phyloP scores from a whole-genome alignment of 2,888 invertebrate species.

The Gryllus longicercus region DNA sequence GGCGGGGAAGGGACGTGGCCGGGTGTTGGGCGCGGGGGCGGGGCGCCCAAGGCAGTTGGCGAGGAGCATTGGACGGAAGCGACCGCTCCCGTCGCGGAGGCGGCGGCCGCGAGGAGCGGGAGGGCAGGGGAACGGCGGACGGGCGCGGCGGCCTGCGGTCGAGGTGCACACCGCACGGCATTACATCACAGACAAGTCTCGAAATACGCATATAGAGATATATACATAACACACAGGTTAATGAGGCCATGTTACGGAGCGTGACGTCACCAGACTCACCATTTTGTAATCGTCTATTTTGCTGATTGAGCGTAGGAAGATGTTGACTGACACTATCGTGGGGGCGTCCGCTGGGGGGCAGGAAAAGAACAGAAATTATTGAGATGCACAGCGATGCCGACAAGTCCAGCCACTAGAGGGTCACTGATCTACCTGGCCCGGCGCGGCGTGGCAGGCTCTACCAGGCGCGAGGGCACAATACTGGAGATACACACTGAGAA shows the following conservation, averaged over 20 bases:
- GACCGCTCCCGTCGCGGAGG: not conserved
- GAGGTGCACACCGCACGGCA: conserved; percentile 17
- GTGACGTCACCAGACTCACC: conserved; percentile 67
- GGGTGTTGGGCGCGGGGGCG: not conserved
- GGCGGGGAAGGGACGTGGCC: no score
- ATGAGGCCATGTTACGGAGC: conserved; percentile 24
- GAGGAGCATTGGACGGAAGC: not conserved
- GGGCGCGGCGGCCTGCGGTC: not conserved
- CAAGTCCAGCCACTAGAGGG: conserved; percentile 25
- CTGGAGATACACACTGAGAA: not conserved
- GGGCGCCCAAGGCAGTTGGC: not conserved
- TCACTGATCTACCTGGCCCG: not conserved
- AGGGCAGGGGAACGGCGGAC: not conserved
- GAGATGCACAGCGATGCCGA: conserved; percentile 23
- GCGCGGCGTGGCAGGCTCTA: conserved; percentile 1
- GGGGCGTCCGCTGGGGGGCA: conserved; percentile 67
- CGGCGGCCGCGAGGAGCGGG: not conserved
- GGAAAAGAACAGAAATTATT: conserved; percentile 39
- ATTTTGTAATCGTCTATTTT: conserved; percentile 99
- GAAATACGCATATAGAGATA: conserved; percentile 24
- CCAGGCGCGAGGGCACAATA: conserved; percentile 7
- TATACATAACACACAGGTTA: conserved; percentile 30
- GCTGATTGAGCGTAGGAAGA: conserved; percentile 95
- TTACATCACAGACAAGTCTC: conserved; percentile 17
- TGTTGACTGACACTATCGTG: conserved; percentile 88